Base-by-base conservation (phyloP, 2,888 invertebrate species). In the Gonocerus acuteangulatus region DNA sequence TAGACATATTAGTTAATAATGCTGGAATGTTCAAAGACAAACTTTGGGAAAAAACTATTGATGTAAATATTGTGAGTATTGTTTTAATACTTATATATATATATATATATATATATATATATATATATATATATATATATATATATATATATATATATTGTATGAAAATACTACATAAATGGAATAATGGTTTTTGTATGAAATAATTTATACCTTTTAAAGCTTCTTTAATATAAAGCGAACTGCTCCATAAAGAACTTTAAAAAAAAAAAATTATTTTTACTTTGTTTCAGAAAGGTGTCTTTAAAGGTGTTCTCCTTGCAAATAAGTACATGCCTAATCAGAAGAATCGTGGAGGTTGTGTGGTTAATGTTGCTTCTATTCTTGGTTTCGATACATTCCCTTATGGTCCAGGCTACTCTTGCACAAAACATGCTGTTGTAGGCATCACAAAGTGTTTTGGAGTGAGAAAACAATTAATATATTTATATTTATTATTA, bases 321-420 rank as follows among this genome's bases (percentile, higher is more conserved):
- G 82, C 78, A 48, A 75, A 81, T 70, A 75, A 82, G 60, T 76
- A 79, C 69, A 79, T 83, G 79, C 62, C 62, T 7, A 60, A 23
- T 1, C 58, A 60, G 21, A 23, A 13, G n/a, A 75, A 80, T n/a
- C 77, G 73, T 47, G 84, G 85, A 9, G 85, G 85, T 1, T 77
- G 79, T 0, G 78, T 86, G 48, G 75, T 85, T n/a, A 86, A 86
- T 70, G 74, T 84, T 19, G 77, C 82, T 1, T 83, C 84, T 0
- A 78, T 81, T 19, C 77, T 80, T 62, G 84, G 83, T 0, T 75
- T 78, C 47, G 74, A 75, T 67, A 72, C 78, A 0, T 73, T 77
- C 39, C 77, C 77, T 22, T 78, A 75, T 23, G 69, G 77, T 15
- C 82, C 83, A 0, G 72, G 80, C n/a, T 83, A 83, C 69, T 78